phyloP scores from a whole-genome alignment of 2,797 vertebrate genomes.

The Cyclura pinguis region DNA sequence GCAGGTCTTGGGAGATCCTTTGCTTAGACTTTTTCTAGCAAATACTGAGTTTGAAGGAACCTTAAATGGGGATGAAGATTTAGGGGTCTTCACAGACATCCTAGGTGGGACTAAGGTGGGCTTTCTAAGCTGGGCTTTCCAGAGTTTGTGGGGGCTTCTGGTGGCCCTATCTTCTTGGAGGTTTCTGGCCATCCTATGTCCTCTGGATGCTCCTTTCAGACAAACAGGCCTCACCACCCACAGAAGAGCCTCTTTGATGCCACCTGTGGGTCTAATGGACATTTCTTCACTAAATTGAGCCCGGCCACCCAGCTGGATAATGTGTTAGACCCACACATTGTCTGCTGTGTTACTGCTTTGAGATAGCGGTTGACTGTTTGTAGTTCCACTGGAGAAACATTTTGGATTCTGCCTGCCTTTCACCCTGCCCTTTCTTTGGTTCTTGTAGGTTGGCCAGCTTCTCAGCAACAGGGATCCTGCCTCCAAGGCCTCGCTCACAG shows the following conservation, averaged over 20 bases:
- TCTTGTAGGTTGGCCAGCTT: constrained; percentile 87
- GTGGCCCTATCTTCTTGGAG: background rate
- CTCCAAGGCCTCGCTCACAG: constrained; percentile 87
- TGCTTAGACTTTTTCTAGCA: background rate
- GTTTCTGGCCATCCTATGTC: background rate
- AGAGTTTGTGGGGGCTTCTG: background rate
- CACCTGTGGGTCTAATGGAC: too few species aligned
- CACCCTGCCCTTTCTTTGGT: constrained; percentile 59
- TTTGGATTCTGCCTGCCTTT: background rate
- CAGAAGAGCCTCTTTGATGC: background rate
- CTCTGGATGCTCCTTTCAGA: background rate
- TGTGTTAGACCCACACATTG: background rate
- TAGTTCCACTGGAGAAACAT: background rate
- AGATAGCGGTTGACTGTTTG: background rate
- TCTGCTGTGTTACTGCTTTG: background rate
- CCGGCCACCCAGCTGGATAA: background rate
- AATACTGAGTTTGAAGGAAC: background rate
- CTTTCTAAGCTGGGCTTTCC: background rate
- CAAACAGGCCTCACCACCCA: background rate
- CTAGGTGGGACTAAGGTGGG: background rate
- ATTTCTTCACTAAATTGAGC: background rate
- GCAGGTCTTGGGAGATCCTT: background rate
- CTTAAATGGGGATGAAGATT: background rate
- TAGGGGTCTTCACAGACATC: background rate
- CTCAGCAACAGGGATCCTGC: constrained; percentile 84